phyloP scores from a whole-genome alignment of 2,888 invertebrate genomes.

The Amiota minor region DNA sequence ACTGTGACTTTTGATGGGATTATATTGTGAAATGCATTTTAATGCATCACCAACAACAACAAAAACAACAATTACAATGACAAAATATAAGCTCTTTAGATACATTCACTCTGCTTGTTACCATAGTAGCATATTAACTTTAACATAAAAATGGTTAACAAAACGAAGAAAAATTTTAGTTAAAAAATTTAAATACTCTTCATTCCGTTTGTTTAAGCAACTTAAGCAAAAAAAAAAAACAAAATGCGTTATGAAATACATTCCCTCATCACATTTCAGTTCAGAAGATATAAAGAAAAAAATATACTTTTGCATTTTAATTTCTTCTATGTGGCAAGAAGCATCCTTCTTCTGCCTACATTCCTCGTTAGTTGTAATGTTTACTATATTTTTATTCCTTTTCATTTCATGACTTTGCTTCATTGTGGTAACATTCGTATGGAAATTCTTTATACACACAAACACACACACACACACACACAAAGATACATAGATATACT shows the following conservation, averaged over 20 bases:
- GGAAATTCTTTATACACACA: not conserved
- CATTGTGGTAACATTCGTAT: not conserved
- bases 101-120: no score
- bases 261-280: not conserved
- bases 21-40: not conserved
- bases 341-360: not conserved
- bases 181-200: no score
- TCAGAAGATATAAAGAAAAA: not conserved
- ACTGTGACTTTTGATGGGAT: slow-evolving; percentile 9
- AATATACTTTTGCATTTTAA: slow-evolving; percentile 23
- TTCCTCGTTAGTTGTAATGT: slow-evolving; percentile 10
- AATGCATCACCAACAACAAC: not conserved
- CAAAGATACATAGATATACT: not conserved
- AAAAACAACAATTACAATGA: no score
- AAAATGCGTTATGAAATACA: slow-evolving; percentile 13
- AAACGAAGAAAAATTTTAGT: no score
- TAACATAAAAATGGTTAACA: no score
- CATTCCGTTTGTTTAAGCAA: no score
- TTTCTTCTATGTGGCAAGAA: slow-evolving; percentile 3
- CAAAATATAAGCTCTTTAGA: no score
- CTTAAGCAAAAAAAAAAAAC: not conserved
- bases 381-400: not conserved
- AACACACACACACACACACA: no score
- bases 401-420: not conserved
- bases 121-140: no score